phyloP scores from a whole-genome alignment of 2,113 vertebrate species.

The Micronycteris hirsuta region DNA sequence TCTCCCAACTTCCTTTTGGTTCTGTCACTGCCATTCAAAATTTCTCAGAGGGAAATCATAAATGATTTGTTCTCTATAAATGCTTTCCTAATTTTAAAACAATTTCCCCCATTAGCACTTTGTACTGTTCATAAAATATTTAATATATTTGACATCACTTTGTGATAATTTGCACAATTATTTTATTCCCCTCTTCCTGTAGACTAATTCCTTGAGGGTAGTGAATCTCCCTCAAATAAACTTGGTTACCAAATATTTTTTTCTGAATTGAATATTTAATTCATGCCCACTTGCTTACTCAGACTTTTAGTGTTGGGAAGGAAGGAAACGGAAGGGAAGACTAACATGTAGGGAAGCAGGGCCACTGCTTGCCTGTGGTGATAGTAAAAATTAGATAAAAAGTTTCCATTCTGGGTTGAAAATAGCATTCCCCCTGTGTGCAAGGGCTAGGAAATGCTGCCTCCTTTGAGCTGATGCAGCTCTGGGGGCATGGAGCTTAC shows the following conservation, averaged over 20 bases:
- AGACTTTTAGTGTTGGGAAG: background rate
- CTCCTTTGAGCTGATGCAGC: background rate
- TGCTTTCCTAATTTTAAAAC: constrained; percentile 3
- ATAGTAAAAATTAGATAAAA: background rate
- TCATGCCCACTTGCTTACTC: background rate
- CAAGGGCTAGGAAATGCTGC: background rate
- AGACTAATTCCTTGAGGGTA: background rate
- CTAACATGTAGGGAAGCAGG: background rate
- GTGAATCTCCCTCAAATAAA: background rate
- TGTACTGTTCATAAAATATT: constrained; percentile 20
- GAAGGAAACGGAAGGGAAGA: background rate
- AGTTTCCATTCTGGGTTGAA: background rate
- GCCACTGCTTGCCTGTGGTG: background rate
- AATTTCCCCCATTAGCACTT: background rate
- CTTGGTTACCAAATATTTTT: background rate
- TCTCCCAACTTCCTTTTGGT: background rate
- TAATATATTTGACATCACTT: background rate
- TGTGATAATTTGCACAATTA: background rate
- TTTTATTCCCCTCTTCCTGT: background rate
- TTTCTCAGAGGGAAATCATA: background rate
- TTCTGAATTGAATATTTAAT: background rate
- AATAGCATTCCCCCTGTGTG: background rate
- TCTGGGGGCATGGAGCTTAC: background rate
- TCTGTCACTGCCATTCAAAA: background rate
- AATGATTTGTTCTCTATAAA: constrained; percentile 1